phyloP scores from a whole-genome alignment of 2,113 vertebrate genomes.

The Lanius ludovicianus region DNA sequence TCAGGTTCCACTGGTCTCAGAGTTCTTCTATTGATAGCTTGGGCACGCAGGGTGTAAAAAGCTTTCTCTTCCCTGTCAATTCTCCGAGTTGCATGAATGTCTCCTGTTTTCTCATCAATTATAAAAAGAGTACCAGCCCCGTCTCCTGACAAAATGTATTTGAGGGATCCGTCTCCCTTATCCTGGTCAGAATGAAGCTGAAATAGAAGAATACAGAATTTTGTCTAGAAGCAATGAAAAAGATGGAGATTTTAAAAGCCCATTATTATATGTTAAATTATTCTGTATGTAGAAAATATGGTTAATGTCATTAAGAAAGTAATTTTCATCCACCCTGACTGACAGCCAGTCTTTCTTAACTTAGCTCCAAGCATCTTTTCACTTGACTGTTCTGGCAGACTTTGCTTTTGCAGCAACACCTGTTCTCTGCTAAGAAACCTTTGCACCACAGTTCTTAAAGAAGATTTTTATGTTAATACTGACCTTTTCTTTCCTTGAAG shows the following conservation, averaged over 20 bases:
- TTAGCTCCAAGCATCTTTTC: slow-evolving; percentile 20
- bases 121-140: slow-evolving; percentile 85
- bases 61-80: slow-evolving; percentile 86
- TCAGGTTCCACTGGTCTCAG: slow-evolving; percentile 81
- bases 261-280: not conserved
- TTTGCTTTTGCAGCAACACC: slow-evolving; percentile 65
- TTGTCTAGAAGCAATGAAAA: not conserved
- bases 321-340: not conserved
- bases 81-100: slow-evolving; percentile 83
- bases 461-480: slow-evolving; percentile 79
- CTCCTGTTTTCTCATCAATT: slow-evolving; percentile 85
- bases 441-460: slow-evolving; percentile 70
- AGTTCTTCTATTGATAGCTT: slow-evolving; percentile 84
- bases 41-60: slow-evolving; percentile 82
- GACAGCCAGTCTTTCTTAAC: not conserved
- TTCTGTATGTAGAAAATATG: not conserved
- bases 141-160: slow-evolving; percentile 84
- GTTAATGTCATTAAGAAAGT: not conserved
- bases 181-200: slow-evolving; percentile 86
- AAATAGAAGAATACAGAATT: not conserved
- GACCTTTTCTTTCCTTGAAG: slow-evolving; percentile 76
- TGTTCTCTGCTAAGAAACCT: slow-evolving; percentile 71
- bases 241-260: not conserved
- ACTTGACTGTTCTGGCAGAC: slow-evolving; percentile 36
- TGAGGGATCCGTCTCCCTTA: slow-evolving; percentile 82